phyloP scores from a whole-genome alignment of 2,113 vertebrate genomes.

The Silurus meridionalis region DNA sequence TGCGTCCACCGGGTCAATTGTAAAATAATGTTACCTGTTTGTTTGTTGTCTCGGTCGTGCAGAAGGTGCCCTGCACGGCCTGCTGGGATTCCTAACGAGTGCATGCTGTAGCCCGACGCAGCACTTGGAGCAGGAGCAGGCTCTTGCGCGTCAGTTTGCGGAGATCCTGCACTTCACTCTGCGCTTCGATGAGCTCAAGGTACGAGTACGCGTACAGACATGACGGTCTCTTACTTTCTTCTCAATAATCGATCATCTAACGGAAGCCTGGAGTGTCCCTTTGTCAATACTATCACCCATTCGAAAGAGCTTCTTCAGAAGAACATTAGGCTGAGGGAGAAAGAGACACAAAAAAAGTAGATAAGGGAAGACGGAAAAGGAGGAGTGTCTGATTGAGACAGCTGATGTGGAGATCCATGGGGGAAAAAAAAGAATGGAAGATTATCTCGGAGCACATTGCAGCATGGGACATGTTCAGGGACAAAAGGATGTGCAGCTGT shows the following conservation, averaged over 20 bases:
- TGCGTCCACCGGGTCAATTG: not conserved
- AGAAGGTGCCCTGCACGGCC: slow-evolving; percentile 84
- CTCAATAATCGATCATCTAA: not conserved
- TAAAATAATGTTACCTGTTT: not conserved
- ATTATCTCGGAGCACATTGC: not conserved
- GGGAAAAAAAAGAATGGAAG: not conserved
- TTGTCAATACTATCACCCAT: not conserved
- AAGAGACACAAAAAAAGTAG: not conserved
- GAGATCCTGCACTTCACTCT: slow-evolving; percentile 97
- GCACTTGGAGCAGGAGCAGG: slow-evolving; percentile 98
- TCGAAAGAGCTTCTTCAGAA: not conserved
- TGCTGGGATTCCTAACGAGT: slow-evolving; percentile 85
- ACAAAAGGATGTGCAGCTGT: not conserved
- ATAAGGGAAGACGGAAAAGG: not conserved
- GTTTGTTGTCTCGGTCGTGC: slow-evolving; percentile 38
- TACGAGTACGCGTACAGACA: slow-evolving; percentile 50
- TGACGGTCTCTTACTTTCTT: not conserved
- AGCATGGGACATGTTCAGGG: not conserved
- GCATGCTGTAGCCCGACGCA: slow-evolving; percentile 87
- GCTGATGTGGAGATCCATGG: not conserved
- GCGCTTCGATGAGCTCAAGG: slow-evolving; percentile 96
- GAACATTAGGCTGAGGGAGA: not conserved
- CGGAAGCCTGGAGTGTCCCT: not conserved
- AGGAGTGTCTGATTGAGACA: not conserved
- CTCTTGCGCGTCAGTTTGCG: slow-evolving; percentile 95